Evolutionary conservation across 2,113 vertebrate species (phyloP), one percentile per base, ranked within the genome.

Genomic region (Lota lota): DNA sequence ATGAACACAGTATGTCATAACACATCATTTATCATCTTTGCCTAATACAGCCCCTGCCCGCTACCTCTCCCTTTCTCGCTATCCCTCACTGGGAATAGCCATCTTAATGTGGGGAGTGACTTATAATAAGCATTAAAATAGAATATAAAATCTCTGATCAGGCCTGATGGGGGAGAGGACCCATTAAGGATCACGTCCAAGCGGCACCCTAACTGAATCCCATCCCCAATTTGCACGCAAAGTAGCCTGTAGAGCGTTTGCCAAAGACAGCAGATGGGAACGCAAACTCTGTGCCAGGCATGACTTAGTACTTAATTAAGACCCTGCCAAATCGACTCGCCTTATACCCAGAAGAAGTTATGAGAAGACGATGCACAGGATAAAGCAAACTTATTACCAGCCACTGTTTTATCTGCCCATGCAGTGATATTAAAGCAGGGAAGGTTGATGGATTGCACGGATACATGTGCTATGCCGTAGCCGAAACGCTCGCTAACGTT

Each of bases 221-320:
- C 83, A 82, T 87, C 81, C 79, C 78, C 74, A 80, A 72, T 86
- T 81, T 78, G 77, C 80, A 86, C 73, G 59, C 80, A 79, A 82
- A 79, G 80, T 77, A 76, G 71, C 77, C 40, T 47, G 10, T 11
- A 47, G 20, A 5, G 83, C 85, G 87, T 82, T 83, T 74, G 89
- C 87, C 86, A 89, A 87, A 85, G 80, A 80, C 79, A 68, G 84
- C 86, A 85, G 87, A 87, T 84, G 83, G 84, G 88, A 86, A 89
- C 87, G 87, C 88, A 87, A 88, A 86, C 85, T 88, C 81, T 79
- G 87, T 92, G 90, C 88, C 90, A 92, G 84, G 81, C 83, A 82
- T 90, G 87, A 91, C 90, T 91, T 91, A 92, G 89, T 89, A 83
- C 75, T 74, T 91, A 91, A 90, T 91, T 90, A 92, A 91, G 83